phyloP scores from a whole-genome alignment of 30 jellyfish, hydroid and myxozoan species.

The Turritopsis rubra region DNA sequence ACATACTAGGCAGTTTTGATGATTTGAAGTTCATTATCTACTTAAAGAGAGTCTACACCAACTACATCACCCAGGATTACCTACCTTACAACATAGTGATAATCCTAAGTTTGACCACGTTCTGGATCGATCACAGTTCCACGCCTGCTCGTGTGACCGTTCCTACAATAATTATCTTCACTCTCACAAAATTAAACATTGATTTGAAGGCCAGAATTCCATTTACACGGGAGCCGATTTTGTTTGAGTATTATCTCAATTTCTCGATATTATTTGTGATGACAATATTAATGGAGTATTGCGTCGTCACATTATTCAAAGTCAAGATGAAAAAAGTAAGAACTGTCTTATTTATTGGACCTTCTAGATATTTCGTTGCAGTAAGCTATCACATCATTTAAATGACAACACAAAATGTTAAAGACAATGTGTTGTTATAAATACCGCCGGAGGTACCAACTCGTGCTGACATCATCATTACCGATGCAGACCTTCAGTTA shows the following conservation, averaged over 20 bases:
- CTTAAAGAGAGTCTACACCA: background rate
- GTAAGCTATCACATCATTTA: too few species aligned
- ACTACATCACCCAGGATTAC: conserved; percentile 2
- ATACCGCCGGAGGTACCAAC: too few species aligned
- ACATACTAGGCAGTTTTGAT: conserved; percentile 28
- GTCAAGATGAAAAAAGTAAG: background rate
- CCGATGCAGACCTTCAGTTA: too few species aligned
- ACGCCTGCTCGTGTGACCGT: conserved; percentile 8
- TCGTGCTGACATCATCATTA: too few species aligned
- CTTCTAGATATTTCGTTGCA: too few species aligned
- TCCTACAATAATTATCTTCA: conserved; percentile 11
- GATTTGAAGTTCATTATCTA: background rate
- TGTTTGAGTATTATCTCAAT: conserved; percentile 9
- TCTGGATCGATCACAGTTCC: conserved; percentile 23
- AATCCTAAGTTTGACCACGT: conserved; percentile 23
- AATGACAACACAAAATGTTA: too few species aligned
- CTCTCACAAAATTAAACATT: conserved; percentile 2
- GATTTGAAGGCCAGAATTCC: conserved; percentile 14
- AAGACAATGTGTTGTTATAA: too few species aligned
- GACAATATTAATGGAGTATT: conserved; percentile 1
- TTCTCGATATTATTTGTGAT: conserved; percentile 6
- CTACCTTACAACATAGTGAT: conserved; percentile 7
- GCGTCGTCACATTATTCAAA: conserved; percentile 7
- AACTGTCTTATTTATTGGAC: background rate
- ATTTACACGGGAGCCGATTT: background rate